Evolutionary conservation across 1,140 invertebrate species (phyloP).

Genomic region (Magallana ariakensis): DNA sequence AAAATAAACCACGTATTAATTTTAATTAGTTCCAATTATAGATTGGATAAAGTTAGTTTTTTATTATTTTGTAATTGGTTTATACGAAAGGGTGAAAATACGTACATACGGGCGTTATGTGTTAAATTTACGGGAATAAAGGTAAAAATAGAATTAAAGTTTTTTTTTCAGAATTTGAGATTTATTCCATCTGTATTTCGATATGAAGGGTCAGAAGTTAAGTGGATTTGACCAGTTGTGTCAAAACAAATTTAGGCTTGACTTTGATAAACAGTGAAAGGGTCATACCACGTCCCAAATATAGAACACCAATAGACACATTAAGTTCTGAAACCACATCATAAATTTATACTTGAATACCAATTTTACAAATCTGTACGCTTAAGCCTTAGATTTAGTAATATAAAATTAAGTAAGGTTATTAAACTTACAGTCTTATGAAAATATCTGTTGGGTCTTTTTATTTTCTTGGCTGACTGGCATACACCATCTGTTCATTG

Average conservation of each 20-base stretch:
- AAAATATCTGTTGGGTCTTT: too few relatives aligned
- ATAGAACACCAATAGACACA: too few relatives aligned
- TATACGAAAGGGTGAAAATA: not conserved
- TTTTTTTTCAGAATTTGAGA: not conserved
- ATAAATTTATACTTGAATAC: too few relatives aligned
- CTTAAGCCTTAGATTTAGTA: too few relatives aligned
- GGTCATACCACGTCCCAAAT: too few relatives aligned
- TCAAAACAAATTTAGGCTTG: not conserved
- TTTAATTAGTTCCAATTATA: slow-evolving; percentile 1
- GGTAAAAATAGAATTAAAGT: not conserved
- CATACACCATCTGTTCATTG: too few relatives aligned
- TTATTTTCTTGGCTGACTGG: too few relatives aligned
- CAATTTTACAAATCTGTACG: too few relatives aligned
- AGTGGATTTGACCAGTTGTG: not conserved
- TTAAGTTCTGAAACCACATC: too few relatives aligned
- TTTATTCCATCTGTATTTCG: not conserved
- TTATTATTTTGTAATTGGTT: not conserved
- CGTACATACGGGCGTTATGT: not conserved
- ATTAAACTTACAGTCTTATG: too few relatives aligned
- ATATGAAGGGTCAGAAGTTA: not conserved
- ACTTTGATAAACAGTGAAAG: too few relatives aligned
- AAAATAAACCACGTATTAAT: not conserved
- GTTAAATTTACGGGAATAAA: not conserved
- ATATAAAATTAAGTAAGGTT: too few relatives aligned
- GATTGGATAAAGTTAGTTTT: not conserved